Conservation (phyloP, 2,113 vertebrate genomes). For the Sitta europaea region DNA sequence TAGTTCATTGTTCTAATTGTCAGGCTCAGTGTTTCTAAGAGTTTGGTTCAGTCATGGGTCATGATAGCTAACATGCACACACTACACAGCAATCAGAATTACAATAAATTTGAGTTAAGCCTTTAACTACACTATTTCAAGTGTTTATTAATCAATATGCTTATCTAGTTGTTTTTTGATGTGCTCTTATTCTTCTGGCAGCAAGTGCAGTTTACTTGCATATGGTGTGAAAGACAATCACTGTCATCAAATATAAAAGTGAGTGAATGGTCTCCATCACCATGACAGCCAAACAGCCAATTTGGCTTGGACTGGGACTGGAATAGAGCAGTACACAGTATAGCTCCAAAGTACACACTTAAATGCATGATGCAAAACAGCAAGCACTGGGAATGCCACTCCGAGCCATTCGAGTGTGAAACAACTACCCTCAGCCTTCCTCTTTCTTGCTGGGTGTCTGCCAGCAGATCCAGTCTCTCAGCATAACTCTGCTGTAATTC, state of each 20-base stretch:
- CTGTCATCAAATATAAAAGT: not conserved
- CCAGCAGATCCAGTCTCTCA: not conserved
- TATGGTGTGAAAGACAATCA: not conserved
- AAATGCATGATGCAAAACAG: not conserved
- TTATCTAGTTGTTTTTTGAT: not conserved
- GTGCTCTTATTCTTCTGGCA: not conserved
- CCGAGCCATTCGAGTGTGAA: rapidly evolving
- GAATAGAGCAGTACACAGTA: not conserved
- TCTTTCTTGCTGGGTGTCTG: not conserved
- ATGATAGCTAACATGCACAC: not conserved
- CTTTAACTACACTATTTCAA: not conserved
- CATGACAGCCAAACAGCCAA: not conserved
- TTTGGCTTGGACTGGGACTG: not conserved
- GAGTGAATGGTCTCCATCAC: not conserved
- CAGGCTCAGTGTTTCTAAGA: not conserved
- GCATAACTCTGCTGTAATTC: not conserved
- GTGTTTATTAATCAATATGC: not conserved
- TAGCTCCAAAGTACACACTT: not conserved
- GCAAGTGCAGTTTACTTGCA: not conserved
- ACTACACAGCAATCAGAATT: not conserved
- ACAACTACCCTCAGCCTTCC: not conserved
- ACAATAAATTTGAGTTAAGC: not conserved
- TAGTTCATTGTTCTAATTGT: not conserved
- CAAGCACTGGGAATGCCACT: not conserved
- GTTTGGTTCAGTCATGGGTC: not conserved